phyloP scores from a whole-genome alignment of 2,797 vertebrate species.

The Syndactyla subalaris region DNA sequence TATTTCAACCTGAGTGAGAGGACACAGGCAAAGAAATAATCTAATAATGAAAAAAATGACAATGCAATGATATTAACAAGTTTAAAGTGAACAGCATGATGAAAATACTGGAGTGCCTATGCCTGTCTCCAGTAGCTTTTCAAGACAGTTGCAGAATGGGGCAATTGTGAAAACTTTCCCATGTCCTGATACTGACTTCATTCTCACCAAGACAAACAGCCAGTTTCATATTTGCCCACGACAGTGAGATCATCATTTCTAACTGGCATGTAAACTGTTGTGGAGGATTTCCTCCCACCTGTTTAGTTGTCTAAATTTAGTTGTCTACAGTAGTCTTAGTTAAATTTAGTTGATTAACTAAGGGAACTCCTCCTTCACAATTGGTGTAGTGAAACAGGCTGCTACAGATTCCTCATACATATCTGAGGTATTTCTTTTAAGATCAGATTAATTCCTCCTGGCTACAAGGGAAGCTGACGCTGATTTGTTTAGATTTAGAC shows the following conservation, averaged over 20 bases:
- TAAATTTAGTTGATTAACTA: conserved; percentile 47
- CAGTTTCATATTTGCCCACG: conserved; percentile 19
- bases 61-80: neutral
- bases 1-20: neutral
- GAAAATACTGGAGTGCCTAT: neutral
- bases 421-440: neutral
- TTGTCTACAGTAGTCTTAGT: conserved; percentile 6
- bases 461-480: neutral
- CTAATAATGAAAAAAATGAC: neutral
- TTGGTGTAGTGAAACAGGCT: neutral
- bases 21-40: neutral
- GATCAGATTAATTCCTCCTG: neutral
- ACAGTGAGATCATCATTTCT: conserved; percentile 3
- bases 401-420: neutral
- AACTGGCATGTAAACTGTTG: conserved; percentile 49
- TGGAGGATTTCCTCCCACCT: conserved; percentile 63
- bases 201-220: neutral
- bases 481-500: neutral
- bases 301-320: conserved; percentile 54
- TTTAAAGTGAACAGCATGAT: neutral
- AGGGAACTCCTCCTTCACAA: neutral
- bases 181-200: neutral
- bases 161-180: neutral
- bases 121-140: neutral
- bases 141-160: neutral